These are phyloP conservation scores for Diarsia rubi DNA, from an alignment of 2,888 invertebrate species.

Conservation along the genomic window DNA sequence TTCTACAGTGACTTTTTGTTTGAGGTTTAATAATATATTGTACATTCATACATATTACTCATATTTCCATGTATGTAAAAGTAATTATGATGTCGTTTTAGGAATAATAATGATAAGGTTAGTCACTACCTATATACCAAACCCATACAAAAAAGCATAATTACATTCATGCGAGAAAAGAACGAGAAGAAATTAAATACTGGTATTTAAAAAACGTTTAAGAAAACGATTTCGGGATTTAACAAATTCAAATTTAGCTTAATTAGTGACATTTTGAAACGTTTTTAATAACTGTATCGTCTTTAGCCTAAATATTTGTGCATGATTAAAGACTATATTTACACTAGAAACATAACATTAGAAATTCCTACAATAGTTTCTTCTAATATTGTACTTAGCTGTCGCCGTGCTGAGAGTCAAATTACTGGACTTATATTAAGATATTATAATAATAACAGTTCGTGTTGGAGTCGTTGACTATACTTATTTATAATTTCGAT, in stretches of 20 bases:
- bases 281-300: constrained; percentile 63
- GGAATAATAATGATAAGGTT: constrained; percentile 57
- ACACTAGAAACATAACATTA: no score
- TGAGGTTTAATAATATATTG: constrained; percentile 47
- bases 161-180: constrained; percentile 6
- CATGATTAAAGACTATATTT: constrained; percentile 45
- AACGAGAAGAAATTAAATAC: constrained; percentile 22
- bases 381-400: constrained; percentile 33
- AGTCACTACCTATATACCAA: constrained; percentile 33
- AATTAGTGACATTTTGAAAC: constrained; percentile 48
- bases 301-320: constrained; percentile 52
- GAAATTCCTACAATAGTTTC: constrained; percentile 48
- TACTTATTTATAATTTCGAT: constrained; percentile 31
- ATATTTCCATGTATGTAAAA: constrained; percentile 58
- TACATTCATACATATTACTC: constrained; percentile 50
- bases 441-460: constrained; percentile 34
- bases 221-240: constrained; percentile 56
- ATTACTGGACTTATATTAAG: constrained; percentile 21
- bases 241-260: constrained; percentile 54
- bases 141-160: constrained; percentile 9
- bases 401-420: constrained; percentile 30
- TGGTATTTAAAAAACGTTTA: constrained; percentile 54
- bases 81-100: constrained; percentile 53
- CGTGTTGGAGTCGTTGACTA: constrained; percentile 29
- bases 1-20: constrained; percentile 46